phyloP scores from a whole-genome alignment of 2,113 vertebrate species.

The Embiotoca jacksoni region DNA sequence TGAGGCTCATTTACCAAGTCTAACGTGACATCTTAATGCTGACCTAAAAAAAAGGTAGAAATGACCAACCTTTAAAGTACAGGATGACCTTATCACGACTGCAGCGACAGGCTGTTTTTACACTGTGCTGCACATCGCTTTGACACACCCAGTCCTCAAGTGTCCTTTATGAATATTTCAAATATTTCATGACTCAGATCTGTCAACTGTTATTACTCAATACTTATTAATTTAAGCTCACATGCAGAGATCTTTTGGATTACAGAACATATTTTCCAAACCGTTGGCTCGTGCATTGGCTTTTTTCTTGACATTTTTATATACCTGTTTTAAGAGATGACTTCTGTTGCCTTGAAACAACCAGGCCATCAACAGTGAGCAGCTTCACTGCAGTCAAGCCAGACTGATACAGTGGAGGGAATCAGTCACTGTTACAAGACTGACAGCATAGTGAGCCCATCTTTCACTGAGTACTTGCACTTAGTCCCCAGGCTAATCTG shows the following conservation, averaged over 20 bases:
- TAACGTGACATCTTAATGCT: slow-evolving; percentile 24
- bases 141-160: slow-evolving; percentile 50
- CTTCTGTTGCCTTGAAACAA: slow-evolving; percentile 4
- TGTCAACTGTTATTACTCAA: slow-evolving; percentile 58
- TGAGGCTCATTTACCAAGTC: not conserved
- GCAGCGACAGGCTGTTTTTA: slow-evolving; percentile 24
- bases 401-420: slow-evolving; percentile 34
- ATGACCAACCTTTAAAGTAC: slow-evolving; percentile 4
- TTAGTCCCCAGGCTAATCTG: slow-evolving; percentile 45
- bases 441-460: slow-evolving; percentile 38
- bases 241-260: slow-evolving; percentile 5
- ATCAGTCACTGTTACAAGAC: slow-evolving; percentile 51
- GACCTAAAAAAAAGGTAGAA: not conserved
- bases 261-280: not conserved
- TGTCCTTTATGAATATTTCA: slow-evolving; percentile 74
- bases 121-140: slow-evolving; percentile 29
- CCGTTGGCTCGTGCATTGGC: not conserved
- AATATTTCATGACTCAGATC: slow-evolving; percentile 53
- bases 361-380: not conserved
- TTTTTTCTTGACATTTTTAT: not conserved
- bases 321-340: slow-evolving; percentile 12
- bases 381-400: slow-evolving; percentile 27
- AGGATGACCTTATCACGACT: not conserved
- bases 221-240: slow-evolving; percentile 26
- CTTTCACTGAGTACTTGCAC: slow-evolving; percentile 35